Conservation (phyloP, 2,888 invertebrate species). For the Scaptodrosophila latifasciaeformis region DNA sequence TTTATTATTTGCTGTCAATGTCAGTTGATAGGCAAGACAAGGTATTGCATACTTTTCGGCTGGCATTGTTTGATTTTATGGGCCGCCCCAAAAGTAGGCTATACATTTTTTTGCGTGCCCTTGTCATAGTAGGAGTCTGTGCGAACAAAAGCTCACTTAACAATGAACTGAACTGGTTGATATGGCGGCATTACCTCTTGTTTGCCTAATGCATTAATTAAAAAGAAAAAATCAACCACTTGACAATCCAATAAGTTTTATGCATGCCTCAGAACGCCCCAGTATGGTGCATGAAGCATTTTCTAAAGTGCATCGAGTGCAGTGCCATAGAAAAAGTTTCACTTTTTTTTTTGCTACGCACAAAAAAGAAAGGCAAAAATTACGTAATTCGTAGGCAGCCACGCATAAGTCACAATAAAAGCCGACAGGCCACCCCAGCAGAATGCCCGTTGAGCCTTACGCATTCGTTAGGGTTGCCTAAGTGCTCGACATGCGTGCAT, state of each 20-base stretch:
- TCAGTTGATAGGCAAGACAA: slow-evolving; percentile 40
- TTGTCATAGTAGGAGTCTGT: no score
- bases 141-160: not conserved
- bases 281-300: not conserved
- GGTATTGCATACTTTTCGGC: slow-evolving; percentile 55
- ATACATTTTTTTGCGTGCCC: no score
- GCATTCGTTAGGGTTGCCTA: no score
- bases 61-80: slow-evolving; percentile 2
- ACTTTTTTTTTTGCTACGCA: no score
- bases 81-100: slow-evolving; percentile 44
- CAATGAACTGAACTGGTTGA: not conserved
- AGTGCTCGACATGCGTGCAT: no score
- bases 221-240: slow-evolving; percentile 42
- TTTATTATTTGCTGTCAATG: slow-evolving; percentile 54
- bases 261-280: slow-evolving; percentile 1
- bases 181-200: no score
- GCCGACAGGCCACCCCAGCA: no score
- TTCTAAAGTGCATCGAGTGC: not conserved
- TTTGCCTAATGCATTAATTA: slow-evolving; percentile 49
- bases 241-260: slow-evolving; percentile 50
- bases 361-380: no score
- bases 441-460: no score
- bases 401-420: not conserved
- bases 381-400: no score
- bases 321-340: no score